Conservation (phyloP, 2,888 invertebrate species). For the Agrilus biguttatus region DNA sequence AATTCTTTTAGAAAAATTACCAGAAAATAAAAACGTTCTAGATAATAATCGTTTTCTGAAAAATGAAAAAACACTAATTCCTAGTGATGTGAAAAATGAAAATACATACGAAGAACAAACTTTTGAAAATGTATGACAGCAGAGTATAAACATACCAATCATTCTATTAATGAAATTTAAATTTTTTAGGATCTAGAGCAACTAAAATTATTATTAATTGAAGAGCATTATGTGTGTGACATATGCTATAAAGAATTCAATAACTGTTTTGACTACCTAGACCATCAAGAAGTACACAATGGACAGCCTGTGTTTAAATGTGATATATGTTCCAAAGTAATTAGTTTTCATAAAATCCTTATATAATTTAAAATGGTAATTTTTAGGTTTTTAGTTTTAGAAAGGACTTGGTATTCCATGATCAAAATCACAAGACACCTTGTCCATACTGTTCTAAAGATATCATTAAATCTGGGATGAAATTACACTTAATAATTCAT, state of each 20-base stretch:
- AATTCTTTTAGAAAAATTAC: slow-evolving; percentile 9
- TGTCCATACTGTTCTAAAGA: slow-evolving; percentile 19
- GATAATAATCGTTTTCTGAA: neutral
- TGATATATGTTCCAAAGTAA: slow-evolving; percentile 16
- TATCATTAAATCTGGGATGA: slow-evolving; percentile 18
- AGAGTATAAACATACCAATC: too few relatives aligned
- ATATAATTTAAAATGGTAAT: neutral
- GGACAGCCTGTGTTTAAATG: slow-evolving; percentile 19
- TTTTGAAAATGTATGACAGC: too few relatives aligned
- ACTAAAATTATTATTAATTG: slow-evolving; percentile 7
- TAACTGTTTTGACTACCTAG: slow-evolving; percentile 16
- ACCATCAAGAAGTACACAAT: slow-evolving; percentile 18
- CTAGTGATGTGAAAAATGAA: neutral
- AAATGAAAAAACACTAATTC: slow-evolving; percentile 2
- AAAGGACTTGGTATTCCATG: slow-evolving; percentile 17
- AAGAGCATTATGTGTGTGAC: slow-evolving; percentile 15
- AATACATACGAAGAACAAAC: too few relatives aligned
- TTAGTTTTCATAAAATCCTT: neutral
- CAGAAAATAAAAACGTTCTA: slow-evolving; percentile 2
- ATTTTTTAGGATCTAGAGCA: slow-evolving; percentile 10
- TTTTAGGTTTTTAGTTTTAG: slow-evolving; percentile 15
- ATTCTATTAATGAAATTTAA: neutral
- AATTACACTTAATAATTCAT: slow-evolving; percentile 18
- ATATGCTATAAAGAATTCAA: slow-evolving; percentile 15
- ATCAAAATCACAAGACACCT: slow-evolving; percentile 15